Evolutionary conservation across 2,888 invertebrate genomes (phyloP), one percentile per base, ranked within the genome.

Genomic region (Eristalis arbustorum): DNA sequence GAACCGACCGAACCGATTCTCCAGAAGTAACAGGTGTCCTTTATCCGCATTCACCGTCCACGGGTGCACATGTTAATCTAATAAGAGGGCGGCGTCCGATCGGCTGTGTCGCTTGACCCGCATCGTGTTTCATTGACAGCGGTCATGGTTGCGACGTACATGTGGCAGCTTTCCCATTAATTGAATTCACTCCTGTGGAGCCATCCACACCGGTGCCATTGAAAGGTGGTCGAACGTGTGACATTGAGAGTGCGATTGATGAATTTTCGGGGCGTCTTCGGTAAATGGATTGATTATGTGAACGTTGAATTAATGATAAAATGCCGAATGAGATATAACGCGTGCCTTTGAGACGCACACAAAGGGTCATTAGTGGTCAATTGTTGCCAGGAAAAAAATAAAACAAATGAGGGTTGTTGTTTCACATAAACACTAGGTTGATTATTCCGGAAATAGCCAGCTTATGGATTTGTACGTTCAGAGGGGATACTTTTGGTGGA

Each of bases 191-290:
- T 42, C 40, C 23, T 61, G n/a, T 34, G 34, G 8, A 49, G 18
- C n/a, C 37, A 64, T 28, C 25, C 10, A 5, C 31, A 4, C 31
- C 59, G 18, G 49, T 34, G 14, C 71, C 40, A 25, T 40, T 61
- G 56, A 56, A 42, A 56, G 73, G 34, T 34, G 49, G 56, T 63
- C 63, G n/a, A 18, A 61, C 61, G 71, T 49, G 56, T 56, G 73
- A 64, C 73, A 73, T 73, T 73, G 73, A 73, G 62, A 34, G 62
- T 63, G 56, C 34, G 34, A 73, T 73, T 22, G 56, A 73, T 64
- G 34, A 64, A 56, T 63, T 37, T 62, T 31, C 8, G 40, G 72
- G 62, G 72, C 42, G 72, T 72, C 22, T 42, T 22, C 8, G 31
- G n/a, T 23, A 23, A 62, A 62, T 31, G 25, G 63, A 37, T 34